phyloP scores from a whole-genome alignment of 1,140 invertebrate species.

The Zaprionus inermis region DNA sequence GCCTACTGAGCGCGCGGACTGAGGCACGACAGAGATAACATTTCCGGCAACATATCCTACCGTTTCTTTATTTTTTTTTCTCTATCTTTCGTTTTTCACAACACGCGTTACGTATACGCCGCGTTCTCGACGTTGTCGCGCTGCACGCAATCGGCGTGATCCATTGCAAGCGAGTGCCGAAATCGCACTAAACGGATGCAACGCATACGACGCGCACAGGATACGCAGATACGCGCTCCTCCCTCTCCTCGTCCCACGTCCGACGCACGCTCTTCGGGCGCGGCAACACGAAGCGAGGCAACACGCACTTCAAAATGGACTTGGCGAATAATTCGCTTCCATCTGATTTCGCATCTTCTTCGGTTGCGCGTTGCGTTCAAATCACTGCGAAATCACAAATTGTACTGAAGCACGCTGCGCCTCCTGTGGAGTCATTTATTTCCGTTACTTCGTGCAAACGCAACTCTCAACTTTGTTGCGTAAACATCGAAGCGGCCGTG shows the following conservation, averaged over 20 bases:
- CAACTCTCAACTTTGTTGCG: conserved; percentile 16
- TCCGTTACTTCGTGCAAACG: conserved; percentile 15
- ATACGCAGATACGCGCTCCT: conserved; percentile 22
- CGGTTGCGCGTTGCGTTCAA: conserved; percentile 64
- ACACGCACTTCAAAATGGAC: conserved; percentile 8
- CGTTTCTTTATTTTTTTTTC: conserved; percentile 19
- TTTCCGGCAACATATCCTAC: conserved; percentile 64
- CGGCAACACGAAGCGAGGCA: background rate
- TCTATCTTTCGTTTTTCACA: conserved; percentile 5
- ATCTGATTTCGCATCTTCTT: conserved; percentile 33
- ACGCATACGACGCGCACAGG: conserved; percentile 32
- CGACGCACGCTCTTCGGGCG: conserved; percentile 26
- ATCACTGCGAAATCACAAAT: conserved; percentile 73
- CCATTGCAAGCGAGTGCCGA: conserved; percentile 60
- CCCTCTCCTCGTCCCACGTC: conserved; percentile 31
- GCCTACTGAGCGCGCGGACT: conserved; percentile 23
- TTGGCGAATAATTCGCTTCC: conserved; percentile 3
- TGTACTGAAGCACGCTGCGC: conserved; percentile 69
- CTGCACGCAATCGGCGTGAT: conserved; percentile 22
- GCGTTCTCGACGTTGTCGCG: conserved; percentile 34
- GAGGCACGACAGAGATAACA: conserved; percentile 36
- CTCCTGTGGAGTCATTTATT: conserved; percentile 77
- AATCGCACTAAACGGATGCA: conserved; percentile 58
- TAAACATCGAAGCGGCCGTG: background rate
- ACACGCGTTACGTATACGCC: conserved; percentile 27